Evolutionary conservation across 2,888 invertebrate genomes (phyloP), one percentile per base, ranked within the genome.

Genomic region (Labia minor): DNA sequence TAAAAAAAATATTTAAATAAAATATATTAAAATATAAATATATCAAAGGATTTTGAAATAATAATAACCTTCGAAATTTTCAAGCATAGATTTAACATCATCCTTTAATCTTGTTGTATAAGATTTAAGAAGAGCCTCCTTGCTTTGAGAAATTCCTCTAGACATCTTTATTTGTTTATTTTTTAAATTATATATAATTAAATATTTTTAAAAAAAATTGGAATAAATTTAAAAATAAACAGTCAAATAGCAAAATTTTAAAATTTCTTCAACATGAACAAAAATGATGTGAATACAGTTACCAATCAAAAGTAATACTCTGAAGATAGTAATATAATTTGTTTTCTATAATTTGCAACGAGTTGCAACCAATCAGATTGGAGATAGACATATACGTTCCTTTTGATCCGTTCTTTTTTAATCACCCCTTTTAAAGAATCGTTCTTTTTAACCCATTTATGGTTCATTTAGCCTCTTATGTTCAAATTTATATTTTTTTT

Each of bases 61-160:
- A 21, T n/a, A 37, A 20, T 73, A 82, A 89, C 95, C 95, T 83
- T 92, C 90, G 78, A 95, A 97, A 78, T 98, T 98, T 77, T 98
- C 97, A 66, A 95, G 81, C 91, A 99, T 95, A 72, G 96, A 95
- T 77, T 93, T 94, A 0, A 97, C 91, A 79, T 96, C 97, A 78
- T 97, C 96, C 78, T 96, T 96, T 63, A 98, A 81, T 68, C 96
- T 83, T 18, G 93, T 93, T 69, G 94, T 90, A 77, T 97, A 98
- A 0, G 95, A 95, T 79, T 96, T 95, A 11, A 98, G 79, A 33
- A 96, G 81, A 14, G 95, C 95, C 80, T 97, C 96, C 78, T 97
- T 97, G 71, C 92, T 93, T 80, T 95, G 94, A 0, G 95, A 89
- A 69, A 93, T 79, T 69, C 85, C 82, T 75, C 90, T 82, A 37